Evolutionary conservation across 2,797 vertebrate species (phyloP), one percentile per base, ranked within the genome.

Genomic region (Champsocephalus esox): DNA sequence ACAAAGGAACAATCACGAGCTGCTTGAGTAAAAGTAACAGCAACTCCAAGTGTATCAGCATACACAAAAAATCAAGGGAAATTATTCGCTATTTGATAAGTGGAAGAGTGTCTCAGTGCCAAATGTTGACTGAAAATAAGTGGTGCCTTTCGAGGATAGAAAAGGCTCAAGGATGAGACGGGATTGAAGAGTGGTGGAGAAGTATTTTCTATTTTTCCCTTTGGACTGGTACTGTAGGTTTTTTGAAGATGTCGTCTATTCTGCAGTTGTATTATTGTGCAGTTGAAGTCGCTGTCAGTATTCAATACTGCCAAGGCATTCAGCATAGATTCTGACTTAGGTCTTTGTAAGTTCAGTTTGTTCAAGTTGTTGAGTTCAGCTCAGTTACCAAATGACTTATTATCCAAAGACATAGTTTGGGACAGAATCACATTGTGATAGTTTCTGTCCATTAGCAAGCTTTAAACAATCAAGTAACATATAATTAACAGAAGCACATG

Each of bases 101-200:
- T 38, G n/a, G 64, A 55, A 55, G 41, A 61, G 41, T 10, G 41
- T 28, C 12, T 58, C 46, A 6, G 1, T 32, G 59, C 44, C 46
- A 41, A 49, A 64, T 19, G 58, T 21, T 41, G 46, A 70, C 55
- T 34, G 28, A 45, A 65, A 28, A 50, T 61, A 19, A 45, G 21
- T 1, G 32, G 19, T 69, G 57, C 54, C 43, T 58, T 46, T 46
- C 2, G 16, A 32, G 50, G 70, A 64, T 62, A 21, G 50, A 75
- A 71, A 45, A 0, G 3, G 4, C 43, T 49, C 19, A 66, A 13
- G 17, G 32, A 60, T 13, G 57, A 71, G 17, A 50, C 16, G 17
- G 9, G 5, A 19, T 0, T 44, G 14, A 38, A 34, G 38, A 59
- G 10, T 2, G 1, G 11, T 7, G 44, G 8, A 51, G 16, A 28